Evolutionary conservation across 2,113 vertebrate genomes (phyloP), one percentile per base, ranked within the genome.

Genomic region (Zootoca vivipara): DNA sequence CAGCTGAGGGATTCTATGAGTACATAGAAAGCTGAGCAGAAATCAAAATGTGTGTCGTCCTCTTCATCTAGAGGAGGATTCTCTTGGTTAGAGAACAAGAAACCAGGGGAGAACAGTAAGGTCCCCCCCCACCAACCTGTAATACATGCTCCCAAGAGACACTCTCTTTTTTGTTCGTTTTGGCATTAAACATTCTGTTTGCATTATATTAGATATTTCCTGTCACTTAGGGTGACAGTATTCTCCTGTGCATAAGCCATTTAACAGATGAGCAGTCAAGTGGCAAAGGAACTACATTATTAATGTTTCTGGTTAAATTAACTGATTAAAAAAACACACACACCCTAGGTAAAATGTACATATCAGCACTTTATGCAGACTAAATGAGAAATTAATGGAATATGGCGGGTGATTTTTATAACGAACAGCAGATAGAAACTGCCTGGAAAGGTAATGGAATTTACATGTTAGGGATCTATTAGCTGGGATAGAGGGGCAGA

Each of bases 221-320:
- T 93, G 94, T 95, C 96, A 86, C 94, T 90, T 94, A 93, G 96
- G 95, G 95, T 96, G 96, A 95, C 94, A 92, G 92, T 94, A 93
- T 91, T 94, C 95, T 94, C 94, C 92, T 85, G 62, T 91, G 94
- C 94, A 88, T 94, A 95, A 95, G 95, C 95, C 92, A 93, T 96
- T 97, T 95, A 97, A 96, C 96, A 96, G 96, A 95, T 94, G 96
- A 96, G 97, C 96, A 97, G 96, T 95, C 93, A 96, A 96, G 96
- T 96, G 95, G 95, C 95, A 97, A 95, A 94, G 95, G 93, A 94
- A 97, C 96, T 95, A 85, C 96, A 96, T 97, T 96, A 97, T 96
- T 97, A 97, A 97, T 96, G 96, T 92, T 96, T 95, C 96, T 96
- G 95, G 95, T 95, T 96, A 97, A 97, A 97, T 97, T 96, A 97